These are phyloP conservation scores for Acrocephalus kingi DNA, from an alignment of 2,113 vertebrate species.

Conservation along the genomic window DNA sequence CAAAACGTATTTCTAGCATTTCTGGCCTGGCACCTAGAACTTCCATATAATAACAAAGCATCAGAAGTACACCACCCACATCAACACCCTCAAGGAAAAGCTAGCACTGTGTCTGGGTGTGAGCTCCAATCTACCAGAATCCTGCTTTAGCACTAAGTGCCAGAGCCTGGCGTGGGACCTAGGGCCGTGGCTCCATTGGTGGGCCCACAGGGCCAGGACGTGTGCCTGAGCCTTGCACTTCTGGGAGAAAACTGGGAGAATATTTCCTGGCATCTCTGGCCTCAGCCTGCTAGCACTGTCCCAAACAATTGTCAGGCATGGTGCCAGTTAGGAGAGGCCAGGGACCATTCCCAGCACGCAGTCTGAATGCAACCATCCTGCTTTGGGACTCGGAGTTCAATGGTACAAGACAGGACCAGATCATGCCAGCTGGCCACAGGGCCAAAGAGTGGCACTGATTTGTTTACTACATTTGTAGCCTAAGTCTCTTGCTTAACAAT, in stretches of 20 bases:
- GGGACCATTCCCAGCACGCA: background rate
- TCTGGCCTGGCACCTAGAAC: background rate
- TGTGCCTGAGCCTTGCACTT: fast-evolving
- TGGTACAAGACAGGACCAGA: background rate
- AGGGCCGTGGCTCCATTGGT: fast-evolving
- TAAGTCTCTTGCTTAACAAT: background rate
- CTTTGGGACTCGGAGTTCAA: background rate
- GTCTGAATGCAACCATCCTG: background rate
- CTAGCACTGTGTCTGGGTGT: background rate
- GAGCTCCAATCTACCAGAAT: background rate
- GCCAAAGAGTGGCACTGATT: background rate
- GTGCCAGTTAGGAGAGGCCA: background rate
- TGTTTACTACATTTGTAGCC: background rate
- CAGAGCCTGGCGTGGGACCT: background rate
- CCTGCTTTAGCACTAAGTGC: background rate
- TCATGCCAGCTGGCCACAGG: background rate
- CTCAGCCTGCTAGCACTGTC: background rate
- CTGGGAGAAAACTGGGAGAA: background rate
- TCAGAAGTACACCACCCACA: background rate
- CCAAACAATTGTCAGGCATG: background rate
- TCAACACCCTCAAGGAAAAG: background rate
- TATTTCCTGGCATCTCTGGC: background rate
- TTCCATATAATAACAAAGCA: background rate
- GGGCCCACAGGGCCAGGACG: too few species aligned
- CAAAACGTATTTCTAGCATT: background rate